phyloP scores from a whole-genome alignment of 2,113 vertebrate genomes.

The Lepus timidus region DNA sequence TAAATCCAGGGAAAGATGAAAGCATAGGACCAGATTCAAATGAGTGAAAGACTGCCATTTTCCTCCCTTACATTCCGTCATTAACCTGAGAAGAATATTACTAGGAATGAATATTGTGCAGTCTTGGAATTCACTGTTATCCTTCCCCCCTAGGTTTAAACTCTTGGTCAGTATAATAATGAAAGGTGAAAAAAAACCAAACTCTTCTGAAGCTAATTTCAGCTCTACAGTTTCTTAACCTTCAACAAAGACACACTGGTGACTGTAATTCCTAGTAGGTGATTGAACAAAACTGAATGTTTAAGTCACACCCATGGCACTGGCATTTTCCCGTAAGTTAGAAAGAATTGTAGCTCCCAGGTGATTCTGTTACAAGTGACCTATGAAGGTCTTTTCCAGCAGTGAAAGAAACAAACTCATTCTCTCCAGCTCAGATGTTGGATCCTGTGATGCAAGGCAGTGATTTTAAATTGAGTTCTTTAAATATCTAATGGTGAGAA shows the following conservation, averaged over 20 bases:
- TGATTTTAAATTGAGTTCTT: slow-evolving; percentile 72
- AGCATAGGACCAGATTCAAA: background rate
- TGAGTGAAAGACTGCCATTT: background rate
- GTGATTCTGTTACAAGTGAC: slow-evolving; percentile 66
- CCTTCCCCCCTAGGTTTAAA: background rate
- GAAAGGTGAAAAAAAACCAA: background rate
- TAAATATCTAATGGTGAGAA: background rate
- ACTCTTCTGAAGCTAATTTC: slow-evolving; percentile 45
- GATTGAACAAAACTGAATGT: slow-evolving; percentile 58
- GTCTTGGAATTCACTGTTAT: background rate
- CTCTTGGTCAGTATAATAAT: background rate
- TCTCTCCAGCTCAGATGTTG: slow-evolving; percentile 56
- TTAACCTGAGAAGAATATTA: background rate
- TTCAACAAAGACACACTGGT: slow-evolving; percentile 52
- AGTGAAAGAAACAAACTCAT: slow-evolving; percentile 61
- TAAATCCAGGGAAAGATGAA: background rate
- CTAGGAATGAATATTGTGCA: background rate
- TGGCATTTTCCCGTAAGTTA: slow-evolving; percentile 65
- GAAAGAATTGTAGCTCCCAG: slow-evolving; percentile 72
- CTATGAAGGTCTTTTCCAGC: slow-evolving; percentile 75
- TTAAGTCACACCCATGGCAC: slow-evolving; percentile 73
- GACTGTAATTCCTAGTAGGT: slow-evolving; percentile 69
- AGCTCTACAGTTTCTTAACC: slow-evolving; percentile 38
- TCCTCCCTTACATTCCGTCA: background rate
- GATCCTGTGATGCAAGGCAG: slow-evolving; percentile 16